Evolutionary conservation across 2,888 invertebrate species (phyloP), one percentile per base, ranked within the genome.

Genomic region (Emmelina monodactyla): DNA sequence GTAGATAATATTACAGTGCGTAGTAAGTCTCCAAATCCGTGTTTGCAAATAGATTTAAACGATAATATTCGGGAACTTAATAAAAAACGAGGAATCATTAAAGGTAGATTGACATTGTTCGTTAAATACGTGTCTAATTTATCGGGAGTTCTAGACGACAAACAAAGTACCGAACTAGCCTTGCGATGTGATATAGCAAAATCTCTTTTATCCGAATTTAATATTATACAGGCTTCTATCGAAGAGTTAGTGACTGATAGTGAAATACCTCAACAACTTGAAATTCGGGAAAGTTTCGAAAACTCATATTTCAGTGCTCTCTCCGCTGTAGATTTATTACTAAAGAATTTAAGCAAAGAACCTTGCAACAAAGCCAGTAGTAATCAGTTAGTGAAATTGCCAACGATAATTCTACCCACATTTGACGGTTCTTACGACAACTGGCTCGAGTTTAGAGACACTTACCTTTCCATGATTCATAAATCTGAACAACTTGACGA

Each of bases 381-480:
- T 22, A 22, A 14, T 7, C 25, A 25, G 11, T 7, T 25, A 25
- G 28, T 39, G 13, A 41, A 39, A 28, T 31, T 35, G 16, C 30
- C 36, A 3, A 33, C 29, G 2, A 31, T 34, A 16, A 15, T 25
- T 5, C 11, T 37, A 29, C 22, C 37, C 22, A 28, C 33, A 11
- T 40, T 37, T 19, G 31, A 35, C 33, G 37, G 40, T 31, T 28
- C 30, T 14, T 37, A 35, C 25, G 37, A 37, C 22, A 28, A 33
- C 14, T 40, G 40, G 40, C 33, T 40, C 14, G 35, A 37, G 15
- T 40, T 37, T 31, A 34, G 33, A 2, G 40, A 40, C n/a, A 34
- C 33, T 12, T 39, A 32, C 31, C 10, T 36, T 11, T 40, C 40
- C 2, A n/a, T 40, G 11, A 38, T 40, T 30, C 38, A 41, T 33